A percentile compares a stretch with the other conserved stretches of the same genome.
Conservation (phyloP, 1,140 invertebrate species). For the Ridgeia piscesae region DNA sequence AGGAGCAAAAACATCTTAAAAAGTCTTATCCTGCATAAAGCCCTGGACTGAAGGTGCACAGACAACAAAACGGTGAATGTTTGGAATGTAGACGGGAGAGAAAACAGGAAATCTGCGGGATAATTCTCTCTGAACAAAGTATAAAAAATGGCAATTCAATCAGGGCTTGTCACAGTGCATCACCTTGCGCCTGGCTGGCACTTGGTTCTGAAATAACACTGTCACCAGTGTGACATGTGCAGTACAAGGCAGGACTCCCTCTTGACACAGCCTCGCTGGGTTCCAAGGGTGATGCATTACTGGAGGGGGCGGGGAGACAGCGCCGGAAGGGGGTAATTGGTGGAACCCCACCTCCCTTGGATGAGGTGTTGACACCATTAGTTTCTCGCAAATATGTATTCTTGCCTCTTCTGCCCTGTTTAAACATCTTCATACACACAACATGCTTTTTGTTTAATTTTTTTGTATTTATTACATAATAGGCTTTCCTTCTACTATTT, state of each 20-base stretch:
- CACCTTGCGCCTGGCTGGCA: not conserved
- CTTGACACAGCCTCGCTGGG: not conserved
- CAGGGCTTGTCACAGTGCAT: not conserved
- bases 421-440: not conserved
- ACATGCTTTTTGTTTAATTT: not conserved
- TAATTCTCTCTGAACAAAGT: not conserved
- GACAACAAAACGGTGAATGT: not conserved
- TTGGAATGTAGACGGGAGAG: not conserved
- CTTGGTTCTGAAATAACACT: not conserved
- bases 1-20: too few relatives aligned
- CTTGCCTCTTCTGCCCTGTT: not conserved
- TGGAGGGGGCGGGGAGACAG: not conserved
- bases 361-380: not conserved
- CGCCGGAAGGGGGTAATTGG: not conserved
- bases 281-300: not conserved
- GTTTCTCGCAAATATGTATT: too few relatives aligned
- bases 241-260: not conserved
- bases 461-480: not conserved
- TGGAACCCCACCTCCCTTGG: not conserved
- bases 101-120: not conserved
- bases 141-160: not conserved
- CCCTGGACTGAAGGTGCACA: not conserved
- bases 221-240: not conserved
- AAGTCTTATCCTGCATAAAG: too few relatives aligned
- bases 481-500: not conserved